A percentile compares a stretch with the other conserved stretches of the same genome.
phyloP scores from a whole-genome alignment of 2,888 invertebrate species.

The Limenitis camilla region DNA sequence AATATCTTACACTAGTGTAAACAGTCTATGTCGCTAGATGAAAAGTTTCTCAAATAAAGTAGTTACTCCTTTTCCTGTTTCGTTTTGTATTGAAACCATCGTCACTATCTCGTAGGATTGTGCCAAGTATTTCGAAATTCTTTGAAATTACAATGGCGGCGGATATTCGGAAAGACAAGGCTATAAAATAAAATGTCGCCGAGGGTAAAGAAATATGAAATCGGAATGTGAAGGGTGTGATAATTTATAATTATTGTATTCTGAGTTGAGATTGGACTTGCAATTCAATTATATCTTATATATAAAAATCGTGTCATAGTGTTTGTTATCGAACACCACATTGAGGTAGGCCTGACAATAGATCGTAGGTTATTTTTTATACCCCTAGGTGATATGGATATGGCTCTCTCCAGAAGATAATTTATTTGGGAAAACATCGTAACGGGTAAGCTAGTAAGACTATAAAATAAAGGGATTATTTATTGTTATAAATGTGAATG shows the following conservation, averaged over 20 bases:
- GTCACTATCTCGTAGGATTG: conserved; percentile 30
- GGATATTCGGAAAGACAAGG: conserved; percentile 49
- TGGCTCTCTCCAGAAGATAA: too few relatives aligned
- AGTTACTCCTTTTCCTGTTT: conserved; percentile 28
- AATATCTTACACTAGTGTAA: conserved; percentile 34
- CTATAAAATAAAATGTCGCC: conserved; percentile 55
- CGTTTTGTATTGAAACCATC: conserved; percentile 31
- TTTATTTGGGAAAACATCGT: too few relatives aligned
- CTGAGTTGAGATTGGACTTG: too few relatives aligned
- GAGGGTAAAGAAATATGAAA: conserved; percentile 46
- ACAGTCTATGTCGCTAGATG: conserved; percentile 21
- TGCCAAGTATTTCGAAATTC: conserved; percentile 47
- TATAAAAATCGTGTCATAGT: too few relatives aligned
- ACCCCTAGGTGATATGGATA: too few relatives aligned
- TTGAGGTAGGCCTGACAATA: too few relatives aligned
- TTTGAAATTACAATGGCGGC: conserved; percentile 40
- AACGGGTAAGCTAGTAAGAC: too few relatives aligned
- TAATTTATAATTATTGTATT: conserved; percentile 4
- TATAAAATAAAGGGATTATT: too few relatives aligned
- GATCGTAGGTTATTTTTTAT: too few relatives aligned
- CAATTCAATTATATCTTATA: too few relatives aligned
- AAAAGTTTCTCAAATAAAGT: conserved; percentile 26
- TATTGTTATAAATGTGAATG: too few relatives aligned
- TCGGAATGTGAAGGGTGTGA: conserved; percentile 41
- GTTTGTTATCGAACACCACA: too few relatives aligned